Evolutionary conservation across 2,797 vertebrate species (phyloP).

Genomic region (Pseudomugil gertrudae): DNA sequence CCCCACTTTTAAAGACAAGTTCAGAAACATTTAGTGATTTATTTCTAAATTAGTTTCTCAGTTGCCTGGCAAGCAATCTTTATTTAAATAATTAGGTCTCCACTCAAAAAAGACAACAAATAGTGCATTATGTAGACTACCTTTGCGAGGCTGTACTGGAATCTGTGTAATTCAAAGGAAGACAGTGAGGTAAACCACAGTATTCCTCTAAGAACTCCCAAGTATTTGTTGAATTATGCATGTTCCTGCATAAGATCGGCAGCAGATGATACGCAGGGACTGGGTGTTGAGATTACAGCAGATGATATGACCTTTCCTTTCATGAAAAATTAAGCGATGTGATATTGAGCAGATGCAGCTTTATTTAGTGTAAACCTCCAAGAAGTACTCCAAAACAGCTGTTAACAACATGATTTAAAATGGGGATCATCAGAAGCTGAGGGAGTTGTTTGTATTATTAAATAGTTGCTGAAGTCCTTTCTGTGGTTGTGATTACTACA

Average conservation of each 20-base stretch:
- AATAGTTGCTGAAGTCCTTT: slow-evolving; percentile 1
- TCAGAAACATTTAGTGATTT: slow-evolving; percentile 11
- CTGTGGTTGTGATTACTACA: not conserved
- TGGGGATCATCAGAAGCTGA: slow-evolving; percentile 18
- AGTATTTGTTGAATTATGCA: slow-evolving; percentile 82
- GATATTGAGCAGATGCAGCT: slow-evolving; percentile 81
- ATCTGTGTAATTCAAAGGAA: slow-evolving; percentile 77
- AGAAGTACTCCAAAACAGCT: slow-evolving; percentile 30
- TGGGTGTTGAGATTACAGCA: slow-evolving; percentile 79
- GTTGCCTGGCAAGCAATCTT: slow-evolving; percentile 33
- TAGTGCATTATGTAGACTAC: slow-evolving; percentile 73
- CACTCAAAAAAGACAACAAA: slow-evolving; percentile 46
- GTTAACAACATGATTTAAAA: slow-evolving; percentile 17
- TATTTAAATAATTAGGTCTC: not conserved
- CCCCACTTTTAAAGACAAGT: slow-evolving; percentile 27
- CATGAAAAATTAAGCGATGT: slow-evolving; percentile 81
- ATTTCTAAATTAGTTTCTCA: slow-evolving; percentile 28
- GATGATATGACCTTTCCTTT: slow-evolving; percentile 79
- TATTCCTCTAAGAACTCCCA: slow-evolving; percentile 58
- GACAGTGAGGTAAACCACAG: slow-evolving; percentile 56
- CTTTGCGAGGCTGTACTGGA: slow-evolving; percentile 62
- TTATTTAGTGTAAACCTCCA: slow-evolving; percentile 70
- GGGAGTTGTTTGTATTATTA: slow-evolving; percentile 4
- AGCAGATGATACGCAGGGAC: slow-evolving; percentile 72
- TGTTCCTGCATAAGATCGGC: slow-evolving; percentile 70